These are phyloP conservation scores for Chaetoderma sp. DNA, from an alignment of 2,888 invertebrate species.

Conservation along the genomic window DNA sequence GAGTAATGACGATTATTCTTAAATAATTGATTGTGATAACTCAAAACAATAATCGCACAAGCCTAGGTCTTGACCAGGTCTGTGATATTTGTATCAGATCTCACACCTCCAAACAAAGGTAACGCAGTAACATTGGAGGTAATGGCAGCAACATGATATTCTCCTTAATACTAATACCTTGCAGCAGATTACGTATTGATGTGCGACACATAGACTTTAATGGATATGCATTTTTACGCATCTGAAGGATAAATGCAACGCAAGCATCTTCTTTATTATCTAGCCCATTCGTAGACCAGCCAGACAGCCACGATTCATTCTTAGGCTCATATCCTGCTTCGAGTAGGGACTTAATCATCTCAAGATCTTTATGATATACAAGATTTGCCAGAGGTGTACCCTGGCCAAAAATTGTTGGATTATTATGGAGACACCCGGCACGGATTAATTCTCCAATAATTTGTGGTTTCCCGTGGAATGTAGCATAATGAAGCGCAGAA, in stretches of 20 bases:
- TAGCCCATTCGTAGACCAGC: neutral
- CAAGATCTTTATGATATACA: conserved; percentile 34
- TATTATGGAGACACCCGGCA: conserved; percentile 43
- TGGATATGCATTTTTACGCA: neutral
- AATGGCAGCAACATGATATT: neutral
- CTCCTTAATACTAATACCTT: neutral
- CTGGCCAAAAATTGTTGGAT: conserved; percentile 42
- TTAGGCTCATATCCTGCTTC: conserved; percentile 43
- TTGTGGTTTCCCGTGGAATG: conserved; percentile 33
- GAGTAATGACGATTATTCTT: no score
- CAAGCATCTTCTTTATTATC: neutral
- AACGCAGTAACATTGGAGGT: neutral
- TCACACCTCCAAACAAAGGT: neutral
- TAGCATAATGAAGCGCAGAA: conserved; percentile 48
- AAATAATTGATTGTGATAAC: no score
- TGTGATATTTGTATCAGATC: no score
- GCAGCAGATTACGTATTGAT: neutral
- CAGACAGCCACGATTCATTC: conserved; percentile 32
- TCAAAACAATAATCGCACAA: no score
- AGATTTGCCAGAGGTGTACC: conserved; percentile 48
- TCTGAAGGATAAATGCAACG: neutral
- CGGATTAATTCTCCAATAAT: conserved; percentile 34
- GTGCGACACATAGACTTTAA: neutral
- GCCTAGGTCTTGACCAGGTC: no score
- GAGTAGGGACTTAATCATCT: conserved; percentile 35